These are phyloP conservation scores for Salarias fasciatus DNA, from an alignment of 2,797 vertebrate species.

Conservation along the genomic window DNA sequence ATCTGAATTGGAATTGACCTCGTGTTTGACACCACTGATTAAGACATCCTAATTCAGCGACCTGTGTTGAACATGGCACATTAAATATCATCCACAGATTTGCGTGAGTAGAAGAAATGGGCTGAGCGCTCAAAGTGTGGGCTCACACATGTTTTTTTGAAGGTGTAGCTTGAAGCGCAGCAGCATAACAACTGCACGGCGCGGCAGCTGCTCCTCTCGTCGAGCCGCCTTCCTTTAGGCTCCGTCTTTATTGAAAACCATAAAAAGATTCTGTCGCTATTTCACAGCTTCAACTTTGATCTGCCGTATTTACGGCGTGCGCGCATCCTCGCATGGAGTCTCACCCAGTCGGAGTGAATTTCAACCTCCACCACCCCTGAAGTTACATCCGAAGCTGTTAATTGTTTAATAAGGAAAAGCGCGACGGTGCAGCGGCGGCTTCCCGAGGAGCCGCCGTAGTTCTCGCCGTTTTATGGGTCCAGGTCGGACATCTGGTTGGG, in stretches of 20 bases:
- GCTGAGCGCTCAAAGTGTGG: too few species aligned
- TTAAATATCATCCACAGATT: too few species aligned
- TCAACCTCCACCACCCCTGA: not conserved
- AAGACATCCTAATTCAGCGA: too few species aligned
- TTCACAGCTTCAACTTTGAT: not conserved
- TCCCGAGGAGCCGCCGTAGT: not conserved
- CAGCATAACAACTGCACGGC: not conserved
- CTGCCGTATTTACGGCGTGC: not conserved
- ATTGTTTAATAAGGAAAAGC: not conserved
- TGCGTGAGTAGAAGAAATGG: too few species aligned
- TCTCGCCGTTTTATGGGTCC: constrained; percentile 14
- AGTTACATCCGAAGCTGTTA: not conserved
- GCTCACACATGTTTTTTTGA: constrained; percentile 1
- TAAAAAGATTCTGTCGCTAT: constrained; percentile 12
- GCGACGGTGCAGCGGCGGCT: not conserved
- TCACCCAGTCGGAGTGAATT: not conserved
- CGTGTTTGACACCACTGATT: too few species aligned
- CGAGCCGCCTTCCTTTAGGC: constrained; percentile 1
- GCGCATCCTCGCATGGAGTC: too few species aligned
- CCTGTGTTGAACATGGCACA: too few species aligned
- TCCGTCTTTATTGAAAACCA: constrained; percentile 25
- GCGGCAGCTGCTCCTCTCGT: not conserved
- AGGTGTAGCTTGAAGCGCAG: not conserved
- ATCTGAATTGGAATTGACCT: too few species aligned
- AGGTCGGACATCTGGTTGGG: constrained; percentile 48